These are phyloP conservation scores for Metopolophium dirhodum DNA, from an alignment of 1,140 invertebrate genomes.

Conservation along the genomic window DNA sequence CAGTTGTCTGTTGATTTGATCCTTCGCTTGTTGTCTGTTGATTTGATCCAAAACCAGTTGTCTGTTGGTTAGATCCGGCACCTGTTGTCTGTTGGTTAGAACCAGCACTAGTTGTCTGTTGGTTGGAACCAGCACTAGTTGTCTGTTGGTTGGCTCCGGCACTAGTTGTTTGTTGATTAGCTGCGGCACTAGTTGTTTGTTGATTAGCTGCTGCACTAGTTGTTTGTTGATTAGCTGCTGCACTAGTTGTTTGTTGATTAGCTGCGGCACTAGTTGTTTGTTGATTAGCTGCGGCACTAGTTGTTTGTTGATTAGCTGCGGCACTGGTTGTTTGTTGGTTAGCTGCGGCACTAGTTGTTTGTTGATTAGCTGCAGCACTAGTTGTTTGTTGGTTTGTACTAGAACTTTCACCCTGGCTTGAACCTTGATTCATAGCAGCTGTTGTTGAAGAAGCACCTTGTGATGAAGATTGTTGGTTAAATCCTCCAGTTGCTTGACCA, in stretches of 20 bases:
- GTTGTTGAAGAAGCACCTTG: constrained; percentile 45
- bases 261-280: constrained; percentile 53
- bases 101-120: too few species aligned
- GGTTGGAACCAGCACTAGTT: too few species aligned
- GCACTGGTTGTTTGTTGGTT: constrained; percentile 12
- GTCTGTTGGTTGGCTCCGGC: not conserved
- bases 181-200: not conserved
- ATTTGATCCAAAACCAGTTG: not conserved
- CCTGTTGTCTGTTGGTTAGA: constrained; percentile 21
- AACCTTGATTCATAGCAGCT: constrained; percentile 40
- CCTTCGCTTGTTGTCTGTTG: constrained; percentile 16
- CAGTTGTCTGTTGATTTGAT: constrained; percentile 29
- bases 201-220: not conserved
- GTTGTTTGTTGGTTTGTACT: not conserved
- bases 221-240: constrained; percentile 55
- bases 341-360: not conserved
- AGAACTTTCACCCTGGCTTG: not conserved
- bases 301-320: constrained; percentile 28
- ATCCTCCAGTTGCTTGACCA: constrained; percentile 43
- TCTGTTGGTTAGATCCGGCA: not conserved
- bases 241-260: constrained; percentile 58
- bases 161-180: constrained; percentile 19
- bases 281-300: constrained; percentile 29
- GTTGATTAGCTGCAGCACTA: constrained; percentile 4
- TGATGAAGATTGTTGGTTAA: constrained; percentile 58